Evolutionary conservation across 2,113 vertebrate genomes (phyloP).

Genomic region (Phodopus roborovskii): DNA sequence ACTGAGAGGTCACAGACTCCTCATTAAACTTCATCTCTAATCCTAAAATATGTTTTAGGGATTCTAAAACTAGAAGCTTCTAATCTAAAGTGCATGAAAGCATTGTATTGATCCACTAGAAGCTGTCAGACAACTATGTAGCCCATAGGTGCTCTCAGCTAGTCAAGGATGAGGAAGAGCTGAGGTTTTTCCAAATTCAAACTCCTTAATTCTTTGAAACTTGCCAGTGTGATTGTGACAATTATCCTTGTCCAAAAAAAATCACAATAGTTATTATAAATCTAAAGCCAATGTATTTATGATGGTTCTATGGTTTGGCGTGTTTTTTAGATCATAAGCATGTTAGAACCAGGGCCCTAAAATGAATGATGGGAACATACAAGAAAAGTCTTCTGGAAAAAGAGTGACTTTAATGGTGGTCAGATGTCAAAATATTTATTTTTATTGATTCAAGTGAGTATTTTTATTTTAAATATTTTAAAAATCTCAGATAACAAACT

Average conservation of each 20-base stretch:
- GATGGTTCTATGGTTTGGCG: background rate
- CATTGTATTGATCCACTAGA: constrained; percentile 54
- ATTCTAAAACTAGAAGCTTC: constrained; percentile 67
- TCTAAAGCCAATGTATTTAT: constrained; percentile 7
- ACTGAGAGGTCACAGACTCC: background rate
- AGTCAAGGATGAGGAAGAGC: constrained; percentile 27
- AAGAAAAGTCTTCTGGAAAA: constrained; percentile 14
- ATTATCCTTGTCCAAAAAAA: background rate
- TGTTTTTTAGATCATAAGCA: constrained; percentile 23
- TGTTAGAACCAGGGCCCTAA: constrained; percentile 2
- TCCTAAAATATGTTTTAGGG: constrained; percentile 39
- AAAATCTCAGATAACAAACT: constrained; percentile 13
- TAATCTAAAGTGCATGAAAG: constrained; percentile 59
- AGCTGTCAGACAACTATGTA: constrained; percentile 10
- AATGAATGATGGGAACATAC: background rate
- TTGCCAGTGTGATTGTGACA: background rate
- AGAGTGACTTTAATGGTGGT: constrained; percentile 2
- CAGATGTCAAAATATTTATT: constrained; percentile 52
- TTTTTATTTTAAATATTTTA: constrained; percentile 48
- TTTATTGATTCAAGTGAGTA: background rate
- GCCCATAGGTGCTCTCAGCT: constrained; percentile 19
- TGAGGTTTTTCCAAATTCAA: constrained; percentile 1
- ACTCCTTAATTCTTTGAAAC: constrained; percentile 57
- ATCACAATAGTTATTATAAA: background rate
- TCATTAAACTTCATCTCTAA: constrained; percentile 49